Conservation (phyloP, 2,113 vertebrate species). For the Heliornis fulica region DNA sequence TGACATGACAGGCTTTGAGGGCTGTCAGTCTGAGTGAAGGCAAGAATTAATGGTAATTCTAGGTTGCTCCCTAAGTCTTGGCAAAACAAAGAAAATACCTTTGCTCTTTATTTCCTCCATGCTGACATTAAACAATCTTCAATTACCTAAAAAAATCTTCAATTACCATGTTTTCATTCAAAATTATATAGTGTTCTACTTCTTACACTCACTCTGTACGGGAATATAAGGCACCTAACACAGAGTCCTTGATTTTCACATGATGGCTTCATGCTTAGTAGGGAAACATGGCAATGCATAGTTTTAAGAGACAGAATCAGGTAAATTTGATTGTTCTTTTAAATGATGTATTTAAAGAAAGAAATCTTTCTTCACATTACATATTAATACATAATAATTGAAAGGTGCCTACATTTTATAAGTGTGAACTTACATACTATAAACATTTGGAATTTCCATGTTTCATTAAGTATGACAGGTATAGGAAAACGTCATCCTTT, state of each 20-base stretch:
- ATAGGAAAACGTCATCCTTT: neutral
- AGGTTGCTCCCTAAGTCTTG: neutral
- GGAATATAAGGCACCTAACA: neutral
- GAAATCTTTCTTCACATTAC: neutral
- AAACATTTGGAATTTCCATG: neutral
- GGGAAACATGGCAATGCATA: neutral
- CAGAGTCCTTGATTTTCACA: neutral
- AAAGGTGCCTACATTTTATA: neutral
- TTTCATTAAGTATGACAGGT: neutral
- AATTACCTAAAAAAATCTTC: neutral
- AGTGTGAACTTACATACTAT: neutral
- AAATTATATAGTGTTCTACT: neutral
- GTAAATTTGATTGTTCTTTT: neutral
- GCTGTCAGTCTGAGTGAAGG: neutral
- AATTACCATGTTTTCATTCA: neutral
- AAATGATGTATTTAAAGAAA: neutral
- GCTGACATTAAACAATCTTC: neutral
- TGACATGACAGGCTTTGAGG: accelerated
- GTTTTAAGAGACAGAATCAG: neutral
- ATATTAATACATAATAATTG: neutral
- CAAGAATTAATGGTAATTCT: neutral
- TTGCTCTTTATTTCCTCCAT: neutral
- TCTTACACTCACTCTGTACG: neutral
- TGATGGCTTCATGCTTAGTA: neutral
- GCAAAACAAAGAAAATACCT: neutral